phyloP scores from a whole-genome alignment of 2,888 invertebrate species.

The Xylota segnis region DNA sequence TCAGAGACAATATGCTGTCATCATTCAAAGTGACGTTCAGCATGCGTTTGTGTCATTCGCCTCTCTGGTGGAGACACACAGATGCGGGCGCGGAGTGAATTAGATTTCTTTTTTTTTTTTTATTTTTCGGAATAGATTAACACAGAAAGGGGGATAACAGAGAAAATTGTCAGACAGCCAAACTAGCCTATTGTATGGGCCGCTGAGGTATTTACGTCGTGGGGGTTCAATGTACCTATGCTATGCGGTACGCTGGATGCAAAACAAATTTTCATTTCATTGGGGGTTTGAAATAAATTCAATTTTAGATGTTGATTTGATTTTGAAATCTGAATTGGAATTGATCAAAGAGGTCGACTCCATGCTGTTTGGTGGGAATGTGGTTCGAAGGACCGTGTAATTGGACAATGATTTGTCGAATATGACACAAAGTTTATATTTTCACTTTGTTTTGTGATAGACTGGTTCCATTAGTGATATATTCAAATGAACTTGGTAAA shows the following conservation, averaged over 20 bases:
- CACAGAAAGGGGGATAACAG: conserved; percentile 10
- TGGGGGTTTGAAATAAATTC: background rate
- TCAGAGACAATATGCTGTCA: conserved; percentile 62
- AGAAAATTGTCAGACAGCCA: conserved; percentile 12
- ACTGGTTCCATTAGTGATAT: too few species aligned
- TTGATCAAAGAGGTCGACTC: too few species aligned
- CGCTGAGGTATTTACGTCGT: background rate
- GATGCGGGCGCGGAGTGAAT: background rate
- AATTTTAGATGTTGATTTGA: background rate
- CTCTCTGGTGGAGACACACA: background rate
- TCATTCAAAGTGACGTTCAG: conserved; percentile 61
- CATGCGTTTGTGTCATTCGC: conserved; percentile 46
- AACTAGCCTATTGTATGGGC: conserved; percentile 16
- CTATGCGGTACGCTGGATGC: background rate
- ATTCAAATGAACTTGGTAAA: too few species aligned
- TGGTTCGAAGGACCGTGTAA: too few species aligned
- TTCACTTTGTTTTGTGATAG: too few species aligned
- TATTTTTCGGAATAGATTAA: conserved; percentile 28
- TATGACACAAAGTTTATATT: too few species aligned
- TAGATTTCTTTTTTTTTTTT: background rate
- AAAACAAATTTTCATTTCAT: background rate
- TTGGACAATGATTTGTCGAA: too few species aligned
- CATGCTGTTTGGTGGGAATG: too few species aligned
- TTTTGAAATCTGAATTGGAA: background rate
- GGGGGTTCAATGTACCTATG: conserved; percentile 9